Evolutionary conservation across 2,113 vertebrate genomes (phyloP).

Genomic region (Nestor notabilis): DNA sequence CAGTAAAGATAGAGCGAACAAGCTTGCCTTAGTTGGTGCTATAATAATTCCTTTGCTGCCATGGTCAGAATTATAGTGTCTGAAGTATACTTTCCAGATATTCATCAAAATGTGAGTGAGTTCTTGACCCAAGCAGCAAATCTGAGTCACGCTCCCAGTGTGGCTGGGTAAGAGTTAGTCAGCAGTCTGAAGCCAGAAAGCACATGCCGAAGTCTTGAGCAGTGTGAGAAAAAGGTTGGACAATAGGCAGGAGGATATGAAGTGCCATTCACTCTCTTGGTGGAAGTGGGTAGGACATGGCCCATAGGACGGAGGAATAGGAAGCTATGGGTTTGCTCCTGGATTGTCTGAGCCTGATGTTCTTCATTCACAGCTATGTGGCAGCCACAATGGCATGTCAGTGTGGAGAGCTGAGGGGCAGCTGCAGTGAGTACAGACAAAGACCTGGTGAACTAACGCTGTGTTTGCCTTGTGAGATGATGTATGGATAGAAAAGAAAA

Average conservation of each 20-base stretch:
- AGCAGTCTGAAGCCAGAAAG: background rate
- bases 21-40: background rate
- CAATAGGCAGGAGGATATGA: background rate
- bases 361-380: accelerated
- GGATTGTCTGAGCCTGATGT: background rate
- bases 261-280: accelerated
- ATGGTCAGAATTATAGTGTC: background rate
- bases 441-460: background rate
- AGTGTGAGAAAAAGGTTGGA: accelerated
- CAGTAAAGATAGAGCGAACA: background rate
- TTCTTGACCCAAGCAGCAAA: background rate
- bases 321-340: background rate
- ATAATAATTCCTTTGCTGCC: background rate
- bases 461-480: background rate
- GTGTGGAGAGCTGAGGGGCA: background rate
- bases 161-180: background rate
- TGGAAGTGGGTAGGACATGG: background rate
- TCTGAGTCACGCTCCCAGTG: background rate
- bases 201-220: background rate
- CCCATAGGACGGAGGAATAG: accelerated
- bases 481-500: background rate
- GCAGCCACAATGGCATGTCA: accelerated
- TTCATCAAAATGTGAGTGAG: background rate
- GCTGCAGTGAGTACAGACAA: background rate
- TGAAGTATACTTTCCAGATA: background rate